Evolutionary conservation across 2,888 invertebrate genomes (phyloP), one percentile per base, ranked within the genome.

Genomic region (Gasteruption jaculator): DNA sequence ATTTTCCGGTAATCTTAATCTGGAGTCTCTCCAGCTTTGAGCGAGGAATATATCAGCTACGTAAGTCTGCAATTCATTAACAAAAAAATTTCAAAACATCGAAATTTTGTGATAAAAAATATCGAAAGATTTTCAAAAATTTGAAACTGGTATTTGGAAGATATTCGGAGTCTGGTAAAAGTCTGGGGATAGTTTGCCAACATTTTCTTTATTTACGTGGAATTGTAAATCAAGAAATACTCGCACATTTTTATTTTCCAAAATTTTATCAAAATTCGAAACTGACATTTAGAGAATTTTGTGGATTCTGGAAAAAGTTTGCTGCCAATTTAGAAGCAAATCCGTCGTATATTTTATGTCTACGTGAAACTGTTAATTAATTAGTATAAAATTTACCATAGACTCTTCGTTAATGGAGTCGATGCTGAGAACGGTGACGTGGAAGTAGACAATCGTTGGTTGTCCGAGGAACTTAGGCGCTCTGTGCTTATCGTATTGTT

Each of bases 341-440:
- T n/a, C n/a, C n/a, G n/a, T n/a, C n/a, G n/a, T n/a, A n/a, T n/a
- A n/a, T n/a, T n/a, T n/a, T n/a, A n/a, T n/a, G n/a, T n/a, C n/a
- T n/a, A n/a, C n/a, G n/a, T n/a, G n/a, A n/a, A n/a, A n/a, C n/a
- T n/a, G n/a, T n/a, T n/a, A n/a, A n/a, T n/a, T n/a, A n/a, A n/a
- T n/a, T n/a, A n/a, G n/a, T 14, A 29, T 8, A 8, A 14, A 31
- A 16, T 73, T 71, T 70, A 86, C 90, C 93, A 94, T 94, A 29
- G 91, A 91, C 71, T 92, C 91, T 69, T 93, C 94, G 65, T 93
- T 91, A 52, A 94, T 92, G n/a, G 92, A 92, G 74, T 93, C 92
- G 54, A 93, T 73, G 33, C 91, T 91, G 45, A 91, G 74, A 2
- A 91, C 91, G 6, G 91, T 91, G 35, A 91, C 91, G 64, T 91